Percentiles rank a stretch among this genome's conserved stretches.
These are phyloP conservation scores for Sylvia borin DNA, from an alignment of 2,797 vertebrate species.

Conservation along the genomic window DNA sequence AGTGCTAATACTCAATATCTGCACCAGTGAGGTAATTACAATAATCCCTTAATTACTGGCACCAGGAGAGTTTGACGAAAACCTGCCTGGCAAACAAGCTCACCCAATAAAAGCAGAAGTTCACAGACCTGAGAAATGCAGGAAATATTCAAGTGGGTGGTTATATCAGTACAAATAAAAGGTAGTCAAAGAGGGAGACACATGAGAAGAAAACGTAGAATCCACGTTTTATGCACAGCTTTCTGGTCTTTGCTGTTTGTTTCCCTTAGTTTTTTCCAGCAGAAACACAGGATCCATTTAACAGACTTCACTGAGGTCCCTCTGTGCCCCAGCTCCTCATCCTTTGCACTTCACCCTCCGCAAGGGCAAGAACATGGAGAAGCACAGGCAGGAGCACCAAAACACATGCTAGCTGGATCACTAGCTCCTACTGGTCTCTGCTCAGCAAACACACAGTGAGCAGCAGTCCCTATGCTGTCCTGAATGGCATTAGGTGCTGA, in stretches of 20 bases:
- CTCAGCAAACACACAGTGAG: not conserved
- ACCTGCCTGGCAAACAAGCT: constrained; percentile 56
- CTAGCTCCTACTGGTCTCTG: not conserved
- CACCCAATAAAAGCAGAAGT: not conserved
- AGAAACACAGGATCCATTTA: not conserved
- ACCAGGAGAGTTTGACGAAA: constrained; percentile 51
- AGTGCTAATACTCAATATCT: constrained; percentile 35
- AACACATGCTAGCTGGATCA: not conserved
- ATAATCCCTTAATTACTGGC: constrained; percentile 69
- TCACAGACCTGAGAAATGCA: not conserved
- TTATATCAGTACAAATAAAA: not conserved
- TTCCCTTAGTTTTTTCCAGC: not conserved
- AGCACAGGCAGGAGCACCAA: not conserved
- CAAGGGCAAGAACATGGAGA: not conserved
- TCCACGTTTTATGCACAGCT: not conserved
- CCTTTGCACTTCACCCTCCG: not conserved
- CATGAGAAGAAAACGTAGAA: not conserved
- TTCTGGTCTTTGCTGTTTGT: not conserved
- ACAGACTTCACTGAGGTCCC: not conserved
- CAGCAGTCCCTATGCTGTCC: not conserved
- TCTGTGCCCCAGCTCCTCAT: not conserved
- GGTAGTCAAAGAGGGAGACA: not conserved
- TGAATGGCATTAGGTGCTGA: not conserved
- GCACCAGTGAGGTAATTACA: constrained; percentile 44
- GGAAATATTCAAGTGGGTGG: not conserved